Percentiles rank a stretch among this genome's conserved stretches.
Evolutionary conservation across 2,797 vertebrate genomes (phyloP).

Genomic region (Orestias chungarensis): DNA sequence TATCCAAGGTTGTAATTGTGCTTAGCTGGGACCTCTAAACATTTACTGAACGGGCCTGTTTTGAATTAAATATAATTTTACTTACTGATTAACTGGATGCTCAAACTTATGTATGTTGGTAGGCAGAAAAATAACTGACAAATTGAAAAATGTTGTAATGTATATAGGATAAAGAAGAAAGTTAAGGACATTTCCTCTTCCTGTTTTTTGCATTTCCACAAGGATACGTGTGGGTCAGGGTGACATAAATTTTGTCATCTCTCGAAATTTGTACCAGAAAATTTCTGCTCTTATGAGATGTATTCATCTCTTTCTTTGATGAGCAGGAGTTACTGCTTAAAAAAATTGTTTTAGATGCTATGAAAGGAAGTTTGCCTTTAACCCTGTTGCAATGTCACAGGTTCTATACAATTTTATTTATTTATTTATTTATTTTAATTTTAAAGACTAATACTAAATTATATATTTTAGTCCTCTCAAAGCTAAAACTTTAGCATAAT

Average conservation of each 20-base stretch:
- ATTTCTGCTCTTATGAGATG: neutral
- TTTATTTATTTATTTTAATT: neutral
- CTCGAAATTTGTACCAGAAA: neutral
- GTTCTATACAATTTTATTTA: neutral
- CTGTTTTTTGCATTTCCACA: neutral
- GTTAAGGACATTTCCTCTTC: neutral
- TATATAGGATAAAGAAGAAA: neutral
- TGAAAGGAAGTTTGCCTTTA: neutral
- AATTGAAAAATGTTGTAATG: too few relatives aligned
- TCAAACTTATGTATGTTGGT: neutral
- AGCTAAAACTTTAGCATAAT: neutral
- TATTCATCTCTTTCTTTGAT: neutral
- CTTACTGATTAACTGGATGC: neutral
- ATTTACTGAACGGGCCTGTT: slow-evolving; percentile 2
- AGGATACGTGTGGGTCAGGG: neutral
- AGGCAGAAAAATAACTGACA: neutral
- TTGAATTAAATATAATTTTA: neutral
- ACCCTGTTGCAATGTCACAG: neutral
- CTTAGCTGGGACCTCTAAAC: neutral
- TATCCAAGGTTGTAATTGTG: neutral
- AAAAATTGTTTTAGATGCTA: neutral
- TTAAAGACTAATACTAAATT: neutral
- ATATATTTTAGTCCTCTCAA: neutral
- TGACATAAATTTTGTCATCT: slow-evolving; percentile 1
- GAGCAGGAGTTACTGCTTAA: neutral